phyloP scores from a whole-genome alignment of 2,888 invertebrate species.

The Dryomyza anilis region DNA sequence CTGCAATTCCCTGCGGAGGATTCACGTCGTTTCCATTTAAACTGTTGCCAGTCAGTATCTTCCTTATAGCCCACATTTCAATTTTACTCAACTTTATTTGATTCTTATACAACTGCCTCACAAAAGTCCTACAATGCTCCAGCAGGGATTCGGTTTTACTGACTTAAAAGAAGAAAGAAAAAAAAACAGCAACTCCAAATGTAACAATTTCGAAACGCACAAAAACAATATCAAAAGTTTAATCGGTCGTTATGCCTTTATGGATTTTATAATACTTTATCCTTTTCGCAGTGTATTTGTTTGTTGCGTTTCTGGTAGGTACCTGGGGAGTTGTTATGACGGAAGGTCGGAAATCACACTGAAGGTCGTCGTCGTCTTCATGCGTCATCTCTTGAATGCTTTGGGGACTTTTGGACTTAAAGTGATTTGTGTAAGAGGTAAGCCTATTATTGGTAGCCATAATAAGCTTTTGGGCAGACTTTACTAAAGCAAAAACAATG shows the following conservation, averaged over 20 bases:
- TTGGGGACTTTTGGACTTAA: no score
- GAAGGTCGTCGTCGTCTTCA: not conserved
- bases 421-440: no score
- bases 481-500: no score
- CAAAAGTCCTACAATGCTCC: no score
- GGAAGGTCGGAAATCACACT: not conserved
- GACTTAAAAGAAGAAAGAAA: not conserved
- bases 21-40: slow-evolving; percentile 12
- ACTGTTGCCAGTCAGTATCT: slow-evolving; percentile 22
- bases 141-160: not conserved
- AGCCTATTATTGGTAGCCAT: no score
- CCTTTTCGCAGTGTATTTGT: slow-evolving; percentile 11
- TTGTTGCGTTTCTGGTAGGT: not conserved
- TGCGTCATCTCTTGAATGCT: no score
- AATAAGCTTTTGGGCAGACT: no score
- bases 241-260: slow-evolving; percentile 25
- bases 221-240: slow-evolving; percentile 25
- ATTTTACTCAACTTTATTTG: no score
- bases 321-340: slow-evolving; percentile 16
- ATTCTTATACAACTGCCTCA: no score
- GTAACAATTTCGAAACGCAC: not conserved
- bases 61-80: no score
- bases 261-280: slow-evolving; percentile 15
- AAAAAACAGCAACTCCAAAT: not conserved
- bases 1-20: not conserved